These are phyloP conservation scores for Pristionchus mayeri DNA, from an alignment of 2,888 invertebrate species.

Conservation along the genomic window DNA sequence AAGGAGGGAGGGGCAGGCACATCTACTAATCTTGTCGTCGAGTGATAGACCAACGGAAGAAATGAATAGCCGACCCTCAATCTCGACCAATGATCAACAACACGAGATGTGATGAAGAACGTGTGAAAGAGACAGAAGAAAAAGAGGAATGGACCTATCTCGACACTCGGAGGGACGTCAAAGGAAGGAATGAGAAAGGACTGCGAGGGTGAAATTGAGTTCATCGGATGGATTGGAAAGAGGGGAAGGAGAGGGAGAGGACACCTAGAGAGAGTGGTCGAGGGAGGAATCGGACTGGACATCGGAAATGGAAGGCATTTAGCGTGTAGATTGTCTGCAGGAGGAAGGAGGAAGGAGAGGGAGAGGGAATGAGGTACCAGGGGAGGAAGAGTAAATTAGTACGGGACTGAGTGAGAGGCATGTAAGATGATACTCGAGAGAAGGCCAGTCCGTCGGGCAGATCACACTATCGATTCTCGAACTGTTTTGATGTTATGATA, in stretches of 20 bases:
- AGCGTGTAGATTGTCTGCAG: conserved; percentile 56
- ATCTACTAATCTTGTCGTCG: conserved; percentile 33
- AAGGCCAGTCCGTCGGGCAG: not conserved
- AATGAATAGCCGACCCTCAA: conserved; percentile 24
- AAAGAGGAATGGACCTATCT: not conserved
- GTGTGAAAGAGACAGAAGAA: not conserved
- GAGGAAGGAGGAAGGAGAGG: conserved; percentile 52
- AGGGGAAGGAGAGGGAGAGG: not conserved
- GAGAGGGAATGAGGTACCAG: too few relatives aligned
- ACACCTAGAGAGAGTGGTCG: not conserved
- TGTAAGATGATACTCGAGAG: conserved; percentile 34
- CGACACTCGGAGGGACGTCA: not conserved
- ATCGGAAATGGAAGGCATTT: conserved; percentile 34
- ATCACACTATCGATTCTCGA: not conserved
- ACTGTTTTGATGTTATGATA: not conserved
- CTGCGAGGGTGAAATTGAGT: conserved; percentile 15
- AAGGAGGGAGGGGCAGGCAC: conserved; percentile 34
- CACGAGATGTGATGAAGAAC: not conserved
- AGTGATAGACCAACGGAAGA: not conserved
- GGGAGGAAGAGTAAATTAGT: conserved; percentile 13
- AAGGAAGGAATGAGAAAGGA: conserved; percentile 12
- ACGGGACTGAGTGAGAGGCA: conserved; percentile 1
- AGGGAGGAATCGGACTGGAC: not conserved
- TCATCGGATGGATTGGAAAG: conserved; percentile 34
- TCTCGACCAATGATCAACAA: conserved; percentile 8